Conservation (phyloP, 2,888 invertebrate species). For the Argyresthia goedartella region DNA sequence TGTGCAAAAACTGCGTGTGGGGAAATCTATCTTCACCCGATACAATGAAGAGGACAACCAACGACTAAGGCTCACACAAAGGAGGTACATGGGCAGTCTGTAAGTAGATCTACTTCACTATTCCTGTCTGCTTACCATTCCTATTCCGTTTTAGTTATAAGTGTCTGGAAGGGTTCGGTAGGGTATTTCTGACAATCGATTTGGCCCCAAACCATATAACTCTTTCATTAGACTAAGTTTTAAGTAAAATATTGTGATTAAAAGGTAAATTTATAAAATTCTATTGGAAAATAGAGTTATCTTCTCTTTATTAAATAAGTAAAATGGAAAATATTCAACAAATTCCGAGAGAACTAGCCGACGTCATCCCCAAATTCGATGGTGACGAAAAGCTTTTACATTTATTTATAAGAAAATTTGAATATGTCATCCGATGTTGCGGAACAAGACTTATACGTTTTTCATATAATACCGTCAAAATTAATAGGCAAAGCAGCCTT, state of each 20-base stretch:
- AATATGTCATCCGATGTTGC: neutral
- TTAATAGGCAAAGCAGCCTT: neutral
- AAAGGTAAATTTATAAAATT: neutral
- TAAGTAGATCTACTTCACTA: neutral
- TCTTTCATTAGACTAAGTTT: neutral
- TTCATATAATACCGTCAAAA: neutral
- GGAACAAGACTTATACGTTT: neutral
- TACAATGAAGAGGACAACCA: neutral
- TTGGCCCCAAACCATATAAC: neutral
- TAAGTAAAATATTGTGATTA: neutral
- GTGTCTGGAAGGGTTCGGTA: neutral
- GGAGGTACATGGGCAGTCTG: neutral
- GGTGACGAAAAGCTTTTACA: neutral
- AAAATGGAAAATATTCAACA: neutral
- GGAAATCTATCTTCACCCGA: neutral
- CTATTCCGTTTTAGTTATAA: no score
- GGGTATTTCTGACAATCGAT: neutral
- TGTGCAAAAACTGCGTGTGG: neutral
- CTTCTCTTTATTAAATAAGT: neutral
- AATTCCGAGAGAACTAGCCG: neutral
- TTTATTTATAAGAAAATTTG: constrained; percentile 3
- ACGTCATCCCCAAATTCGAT: constrained; percentile 2
- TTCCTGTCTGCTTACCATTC: no score
- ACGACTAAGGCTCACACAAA: neutral
- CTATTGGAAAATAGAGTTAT: neutral